Percentiles rank a stretch among this genome's conserved stretches.
Conservation (phyloP, 1,140 invertebrate species). For the Philaenus spumarius region DNA sequence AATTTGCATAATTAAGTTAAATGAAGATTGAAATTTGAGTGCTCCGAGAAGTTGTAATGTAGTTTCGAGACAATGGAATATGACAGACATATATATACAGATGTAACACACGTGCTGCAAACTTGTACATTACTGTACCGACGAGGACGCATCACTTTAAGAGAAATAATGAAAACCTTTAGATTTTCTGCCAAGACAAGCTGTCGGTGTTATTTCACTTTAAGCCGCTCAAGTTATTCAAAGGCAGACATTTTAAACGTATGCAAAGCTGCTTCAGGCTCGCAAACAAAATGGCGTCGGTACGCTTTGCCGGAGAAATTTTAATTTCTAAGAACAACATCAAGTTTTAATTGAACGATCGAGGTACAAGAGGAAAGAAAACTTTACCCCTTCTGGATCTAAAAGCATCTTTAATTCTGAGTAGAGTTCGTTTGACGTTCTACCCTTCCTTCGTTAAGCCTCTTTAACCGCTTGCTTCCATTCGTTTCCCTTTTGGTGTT, state of each 20-base stretch:
- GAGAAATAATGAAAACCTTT: constrained; percentile 9
- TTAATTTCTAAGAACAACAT: constrained; percentile 23
- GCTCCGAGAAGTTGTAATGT: too few species aligned
- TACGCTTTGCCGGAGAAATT: constrained; percentile 10
- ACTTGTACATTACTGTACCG: constrained; percentile 10
- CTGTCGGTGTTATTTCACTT: constrained; percentile 10
- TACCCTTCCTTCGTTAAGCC: too few species aligned
- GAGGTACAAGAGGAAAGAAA: not conserved
- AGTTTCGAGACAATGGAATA: too few species aligned
- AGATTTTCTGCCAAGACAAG: constrained; percentile 7
- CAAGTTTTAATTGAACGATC: constrained; percentile 21
- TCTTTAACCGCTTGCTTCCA: too few species aligned
- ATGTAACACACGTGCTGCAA: not conserved
- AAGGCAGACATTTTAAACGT: constrained; percentile 18
- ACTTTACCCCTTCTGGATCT: too few species aligned
- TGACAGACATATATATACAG: too few species aligned
- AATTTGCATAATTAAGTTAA: too few species aligned
- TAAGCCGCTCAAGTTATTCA: constrained; percentile 17
- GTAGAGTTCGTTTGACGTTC: too few species aligned
- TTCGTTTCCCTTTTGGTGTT: too few species aligned
- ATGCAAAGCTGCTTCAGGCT: constrained; percentile 18
- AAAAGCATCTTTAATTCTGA: too few species aligned
- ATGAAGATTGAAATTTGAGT: too few species aligned
- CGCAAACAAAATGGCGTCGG: constrained; percentile 17
- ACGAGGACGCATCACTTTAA: not conserved